Conservation (phyloP, 2,888 invertebrate genomes). For the Iselma pallidipennis region DNA sequence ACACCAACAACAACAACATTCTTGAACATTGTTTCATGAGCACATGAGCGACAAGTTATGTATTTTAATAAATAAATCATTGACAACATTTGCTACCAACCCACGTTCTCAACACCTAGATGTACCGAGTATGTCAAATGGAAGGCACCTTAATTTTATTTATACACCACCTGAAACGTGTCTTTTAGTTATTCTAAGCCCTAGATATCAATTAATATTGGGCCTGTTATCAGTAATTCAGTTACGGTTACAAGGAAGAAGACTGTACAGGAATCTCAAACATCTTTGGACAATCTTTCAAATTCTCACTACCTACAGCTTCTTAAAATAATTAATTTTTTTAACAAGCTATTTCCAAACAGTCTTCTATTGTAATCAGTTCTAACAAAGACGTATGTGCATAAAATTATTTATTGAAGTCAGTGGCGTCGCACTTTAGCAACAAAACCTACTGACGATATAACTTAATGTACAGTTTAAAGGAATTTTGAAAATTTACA, state of each 20-base stretch:
- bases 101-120: conserved; percentile 2
- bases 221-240: no score
- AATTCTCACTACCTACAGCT: no score
- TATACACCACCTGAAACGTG: no score
- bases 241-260: no score
- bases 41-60: background rate
- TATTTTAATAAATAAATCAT: conserved; percentile 7
- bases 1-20: background rate
- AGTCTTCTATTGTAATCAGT: background rate
- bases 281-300: no score
- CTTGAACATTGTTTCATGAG: background rate
- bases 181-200: no score
- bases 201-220: no score
- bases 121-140: background rate
- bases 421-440: background rate
- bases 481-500: background rate
- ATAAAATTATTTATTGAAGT: background rate
- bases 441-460: background rate
- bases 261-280: no score
- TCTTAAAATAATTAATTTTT: no score
- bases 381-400: background rate
- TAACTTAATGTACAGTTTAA: background rate
- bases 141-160: no score
- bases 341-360: no score
- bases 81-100: conserved; percentile 3